phyloP scores from a whole-genome alignment of 2,113 vertebrate genomes.

The Sturnira hondurensis region DNA sequence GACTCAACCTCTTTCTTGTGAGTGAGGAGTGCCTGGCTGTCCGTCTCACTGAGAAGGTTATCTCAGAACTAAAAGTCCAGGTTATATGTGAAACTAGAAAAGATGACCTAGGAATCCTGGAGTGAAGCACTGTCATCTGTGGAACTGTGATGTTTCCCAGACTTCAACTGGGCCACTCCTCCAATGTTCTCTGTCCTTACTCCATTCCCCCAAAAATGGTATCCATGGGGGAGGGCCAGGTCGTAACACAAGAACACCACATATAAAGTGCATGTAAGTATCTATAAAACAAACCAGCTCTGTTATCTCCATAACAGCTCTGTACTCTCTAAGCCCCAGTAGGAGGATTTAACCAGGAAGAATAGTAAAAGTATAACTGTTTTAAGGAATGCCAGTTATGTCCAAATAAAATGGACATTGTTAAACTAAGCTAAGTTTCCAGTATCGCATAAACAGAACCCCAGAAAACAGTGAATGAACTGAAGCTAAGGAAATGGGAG shows the following conservation, averaged over 20 bases:
- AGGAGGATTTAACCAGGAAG: slow-evolving; percentile 49
- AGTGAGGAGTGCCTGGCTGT: neutral
- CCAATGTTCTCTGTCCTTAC: neutral
- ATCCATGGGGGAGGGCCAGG: neutral
- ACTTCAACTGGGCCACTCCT: neutral
- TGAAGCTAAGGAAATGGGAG: slow-evolving; percentile 10
- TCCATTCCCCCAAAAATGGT: neutral
- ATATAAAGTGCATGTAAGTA: neutral
- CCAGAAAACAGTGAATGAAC: slow-evolving; percentile 16
- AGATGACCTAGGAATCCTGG: neutral
- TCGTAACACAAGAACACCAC: neutral
- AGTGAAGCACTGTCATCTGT: neutral
- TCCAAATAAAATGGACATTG: slow-evolving; percentile 60
- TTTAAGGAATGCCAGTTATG: slow-evolving; percentile 65
- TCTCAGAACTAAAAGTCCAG: neutral
- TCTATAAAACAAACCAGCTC: neutral
- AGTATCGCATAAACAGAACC: slow-evolving; percentile 44
- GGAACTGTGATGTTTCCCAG: slow-evolving; percentile 20
- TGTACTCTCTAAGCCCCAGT: neutral
- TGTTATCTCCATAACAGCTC: neutral
- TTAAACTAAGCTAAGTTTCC: slow-evolving; percentile 66
- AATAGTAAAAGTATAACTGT: slow-evolving; percentile 69
- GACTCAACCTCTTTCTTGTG: neutral
- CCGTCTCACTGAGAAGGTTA: neutral
- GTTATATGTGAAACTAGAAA: neutral